phyloP scores from a whole-genome alignment of 2,113 vertebrate genomes.

The Syngnathus typhle region DNA sequence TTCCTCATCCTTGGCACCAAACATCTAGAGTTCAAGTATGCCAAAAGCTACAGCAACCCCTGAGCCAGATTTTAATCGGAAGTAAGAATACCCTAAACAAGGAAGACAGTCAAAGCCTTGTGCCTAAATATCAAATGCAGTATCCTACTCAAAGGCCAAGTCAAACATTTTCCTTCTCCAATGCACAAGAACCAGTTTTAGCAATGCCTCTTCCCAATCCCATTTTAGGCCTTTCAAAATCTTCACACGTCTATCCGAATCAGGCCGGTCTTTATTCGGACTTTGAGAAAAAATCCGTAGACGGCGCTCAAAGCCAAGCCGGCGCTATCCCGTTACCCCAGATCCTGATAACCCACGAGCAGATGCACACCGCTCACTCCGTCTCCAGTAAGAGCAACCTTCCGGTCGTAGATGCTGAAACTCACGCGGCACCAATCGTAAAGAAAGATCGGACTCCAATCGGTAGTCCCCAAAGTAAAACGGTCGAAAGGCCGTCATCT shows the following conservation, averaged over 20 bases:
- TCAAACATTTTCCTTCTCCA: constrained; percentile 71
- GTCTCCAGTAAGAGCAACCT: constrained; percentile 65
- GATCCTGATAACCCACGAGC: constrained; percentile 90
- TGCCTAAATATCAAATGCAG: constrained; percentile 91
- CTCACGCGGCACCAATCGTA: constrained; percentile 58
- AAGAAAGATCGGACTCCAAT: constrained; percentile 63
- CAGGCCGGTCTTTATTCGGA: constrained; percentile 64
- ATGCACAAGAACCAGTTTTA: constrained; percentile 66
- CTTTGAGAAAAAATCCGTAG: constrained; percentile 58
- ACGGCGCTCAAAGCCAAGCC: constrained; percentile 70
- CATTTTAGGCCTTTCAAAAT: constrained; percentile 56
- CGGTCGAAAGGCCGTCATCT: constrained; percentile 54
- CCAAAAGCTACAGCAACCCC: constrained; percentile 52
- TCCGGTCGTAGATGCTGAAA: constrained; percentile 57
- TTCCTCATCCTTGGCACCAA: constrained; percentile 74
- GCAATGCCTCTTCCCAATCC: constrained; percentile 66
- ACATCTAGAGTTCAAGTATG: constrained; percentile 66
- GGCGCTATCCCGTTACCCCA: constrained; percentile 78
- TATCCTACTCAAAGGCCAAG: constrained; percentile 71
- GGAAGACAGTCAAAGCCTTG: constrained; percentile 67
- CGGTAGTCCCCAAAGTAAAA: constrained; percentile 42
- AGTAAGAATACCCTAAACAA: constrained; percentile 60
- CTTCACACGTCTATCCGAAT: constrained; percentile 66
- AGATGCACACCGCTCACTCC: constrained; percentile 64
- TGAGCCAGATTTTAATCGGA: constrained; percentile 56